Evolutionary conservation across 2,113 vertebrate genomes (phyloP), one percentile per base, ranked within the genome.

Genomic region (Bucco capensis): DNA sequence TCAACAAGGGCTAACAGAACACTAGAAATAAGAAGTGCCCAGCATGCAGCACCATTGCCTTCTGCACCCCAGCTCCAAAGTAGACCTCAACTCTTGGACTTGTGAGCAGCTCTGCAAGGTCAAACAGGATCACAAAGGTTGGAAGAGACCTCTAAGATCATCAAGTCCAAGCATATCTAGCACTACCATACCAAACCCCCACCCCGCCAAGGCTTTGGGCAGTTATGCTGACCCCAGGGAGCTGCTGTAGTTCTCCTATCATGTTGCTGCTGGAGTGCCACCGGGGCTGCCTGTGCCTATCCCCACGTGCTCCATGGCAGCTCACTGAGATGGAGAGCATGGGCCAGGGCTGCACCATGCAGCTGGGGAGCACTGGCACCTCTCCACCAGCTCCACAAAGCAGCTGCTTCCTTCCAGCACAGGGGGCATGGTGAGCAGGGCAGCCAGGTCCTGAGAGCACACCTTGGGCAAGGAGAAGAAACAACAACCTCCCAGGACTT

Each of bases 251-350:
- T 25, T 22, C 38, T 23, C 4, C 0, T 4, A 4, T 6, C 30
- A 11, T 14, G 25, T n/a, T n/a, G 72, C 56, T 72, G 38, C 69
- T 14, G 7, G 33, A 1, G 0, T 54, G 73, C 21, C 56, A 10
- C 31, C 24, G 6, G 22, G 22, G 42, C 51, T 64, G 18, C 56
- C 62, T 4, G 8, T n/a, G 50, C 49, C 67, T 6, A 0, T 37
- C 27, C 37, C 21, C 15, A 5, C 3, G 1, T 2, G 1, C 31
- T 5, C n/a, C 0, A 1, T 8, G 0, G 44, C 42, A 33, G n/a
- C 22, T 30, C 1, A 2, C 70, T 7, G 24, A 9, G 23, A 53
- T 13, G 6, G 5, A 1, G 8, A 53, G 27, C 1, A 1, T 5
- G 31, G 44, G 49, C 35, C 79, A 73, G 58, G 61, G 50, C 56